Percentiles rank a stretch among this genome's conserved stretches.
These are phyloP conservation scores for Alloscopus bannaensis DNA, from an alignment of 2,888 invertebrate genomes.

Conservation along the genomic window DNA sequence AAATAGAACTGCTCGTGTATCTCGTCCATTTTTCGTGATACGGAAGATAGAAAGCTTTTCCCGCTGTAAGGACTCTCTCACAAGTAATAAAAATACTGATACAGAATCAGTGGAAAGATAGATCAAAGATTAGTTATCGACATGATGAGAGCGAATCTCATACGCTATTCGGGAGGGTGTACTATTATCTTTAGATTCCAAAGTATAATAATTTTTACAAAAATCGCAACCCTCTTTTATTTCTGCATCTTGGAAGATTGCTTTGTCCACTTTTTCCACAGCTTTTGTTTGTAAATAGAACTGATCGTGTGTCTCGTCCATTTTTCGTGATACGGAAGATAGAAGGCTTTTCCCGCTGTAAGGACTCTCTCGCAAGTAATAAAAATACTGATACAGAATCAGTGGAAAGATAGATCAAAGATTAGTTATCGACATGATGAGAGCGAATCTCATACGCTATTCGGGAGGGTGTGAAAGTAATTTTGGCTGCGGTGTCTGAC, in stretches of 20 bases:
- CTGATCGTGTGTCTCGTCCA: too few species aligned
- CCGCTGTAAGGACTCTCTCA: too few species aligned
- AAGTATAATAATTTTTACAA: too few species aligned
- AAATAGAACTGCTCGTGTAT: too few species aligned
- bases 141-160: not conserved
- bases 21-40: conserved; percentile 12
- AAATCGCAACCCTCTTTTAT: too few species aligned
- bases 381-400: conserved; percentile 35
- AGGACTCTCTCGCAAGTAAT: too few species aligned
- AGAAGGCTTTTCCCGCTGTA: too few species aligned
- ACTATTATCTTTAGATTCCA: too few species aligned
- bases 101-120: conserved; percentile 18
- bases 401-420: conserved; percentile 31
- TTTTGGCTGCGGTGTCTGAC: not conserved
- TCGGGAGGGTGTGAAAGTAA: not conserved
- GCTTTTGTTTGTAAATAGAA: too few species aligned
- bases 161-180: not conserved
- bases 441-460: not conserved
- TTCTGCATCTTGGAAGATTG: too few species aligned
- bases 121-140: conserved; percentile 30
- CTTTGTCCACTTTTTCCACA: too few species aligned
- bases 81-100: not conserved
- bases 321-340: conserved; percentile 16
- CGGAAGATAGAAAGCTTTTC: conserved; percentile 15
- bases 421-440: conserved; percentile 17